Percentiles rank a stretch among this genome's conserved stretches.
These are phyloP conservation scores for Asbolus verrucosus DNA, from an alignment of 1,140 invertebrate species.

Conservation along the genomic window DNA sequence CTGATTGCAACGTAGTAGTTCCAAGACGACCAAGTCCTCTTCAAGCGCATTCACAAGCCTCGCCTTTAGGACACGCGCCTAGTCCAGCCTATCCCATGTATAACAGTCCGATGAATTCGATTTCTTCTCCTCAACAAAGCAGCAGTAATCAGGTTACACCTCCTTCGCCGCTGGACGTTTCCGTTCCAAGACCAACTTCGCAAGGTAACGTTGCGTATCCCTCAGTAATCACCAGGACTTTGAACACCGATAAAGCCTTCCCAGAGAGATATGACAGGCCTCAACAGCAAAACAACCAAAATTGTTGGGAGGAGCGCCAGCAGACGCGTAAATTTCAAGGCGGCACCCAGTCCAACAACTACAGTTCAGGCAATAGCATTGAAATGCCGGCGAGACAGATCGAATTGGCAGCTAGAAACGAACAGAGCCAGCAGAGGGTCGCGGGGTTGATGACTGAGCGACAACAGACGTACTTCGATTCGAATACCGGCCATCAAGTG, in stretches of 20 bases:
- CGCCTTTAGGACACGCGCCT: constrained; percentile 71
- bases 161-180: constrained; percentile 76
- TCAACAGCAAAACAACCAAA: constrained; percentile 66
- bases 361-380: too few species aligned
- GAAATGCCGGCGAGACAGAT: too few species aligned
- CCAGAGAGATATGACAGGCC: constrained; percentile 74
- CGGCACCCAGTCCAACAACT: constrained; percentile 47
- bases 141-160: constrained; percentile 72
- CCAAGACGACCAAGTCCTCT: constrained; percentile 77
- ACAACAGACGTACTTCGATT: constrained; percentile 72
- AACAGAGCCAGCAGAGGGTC: too few species aligned
- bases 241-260: constrained; percentile 73
- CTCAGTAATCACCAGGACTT: constrained; percentile 77
- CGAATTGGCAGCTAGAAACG: too few species aligned
- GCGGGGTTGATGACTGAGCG: too few species aligned
- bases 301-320: constrained; percentile 67
- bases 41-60: constrained; percentile 75
- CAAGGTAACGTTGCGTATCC: constrained; percentile 75
- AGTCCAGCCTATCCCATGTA: constrained; percentile 83
- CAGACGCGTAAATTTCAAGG: constrained; percentile 46
- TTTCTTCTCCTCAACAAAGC: constrained; percentile 77
- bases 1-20: constrained; percentile 74
- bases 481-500: constrained; percentile 67
- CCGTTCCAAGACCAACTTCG: constrained; percentile 73
- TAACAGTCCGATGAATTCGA: constrained; percentile 80